phyloP scores from a whole-genome alignment of 1,140 invertebrate species.

The Drosophila aff. region DNA sequence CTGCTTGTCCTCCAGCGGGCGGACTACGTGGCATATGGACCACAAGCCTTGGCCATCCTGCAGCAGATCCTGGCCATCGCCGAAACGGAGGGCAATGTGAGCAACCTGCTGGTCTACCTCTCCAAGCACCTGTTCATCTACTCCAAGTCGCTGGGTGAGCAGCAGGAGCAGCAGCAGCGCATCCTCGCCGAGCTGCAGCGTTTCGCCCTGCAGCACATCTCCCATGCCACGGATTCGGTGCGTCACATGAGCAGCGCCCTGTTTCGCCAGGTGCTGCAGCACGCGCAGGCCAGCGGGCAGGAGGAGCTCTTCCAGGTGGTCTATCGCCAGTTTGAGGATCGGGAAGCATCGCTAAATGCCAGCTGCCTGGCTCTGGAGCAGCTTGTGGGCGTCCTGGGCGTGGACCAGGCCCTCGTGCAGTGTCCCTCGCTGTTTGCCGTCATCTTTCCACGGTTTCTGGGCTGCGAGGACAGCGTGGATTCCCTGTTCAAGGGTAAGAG shows the following conservation, averaged over 20 bases:
- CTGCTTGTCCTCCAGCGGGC: conserved; percentile 38
- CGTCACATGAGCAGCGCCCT: conserved; percentile 86
- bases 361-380: conserved; percentile 66
- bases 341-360: conserved; percentile 28
- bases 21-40: conserved; percentile 11
- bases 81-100: conserved; percentile 19
- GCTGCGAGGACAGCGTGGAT: conserved; percentile 68
- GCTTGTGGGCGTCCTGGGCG: conserved; percentile 49
- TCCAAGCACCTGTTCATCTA: conserved; percentile 60
- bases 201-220: conserved; percentile 86
- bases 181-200: conserved; percentile 44
- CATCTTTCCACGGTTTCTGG: conserved; percentile 61
- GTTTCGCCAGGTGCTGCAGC: conserved; percentile 62
- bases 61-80: conserved; percentile 12
- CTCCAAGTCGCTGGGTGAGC: conserved; percentile 44
- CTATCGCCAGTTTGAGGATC: conserved; percentile 40
- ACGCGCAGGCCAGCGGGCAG: background rate
- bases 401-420: conserved; percentile 44
- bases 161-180: background rate
- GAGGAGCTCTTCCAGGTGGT: conserved; percentile 19
- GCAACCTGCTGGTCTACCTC: conserved; percentile 58
- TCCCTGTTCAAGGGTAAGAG: conserved; percentile 65
- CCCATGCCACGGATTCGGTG: conserved; percentile 85
- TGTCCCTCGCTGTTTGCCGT: conserved; percentile 57
- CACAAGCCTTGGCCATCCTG: conserved; percentile 28